Percentiles rank a stretch among this genome's conserved stretches.
These are phyloP conservation scores for Oreochromis mossambicus DNA, from an alignment of 2,797 vertebrate species.

Conservation along the genomic window DNA sequence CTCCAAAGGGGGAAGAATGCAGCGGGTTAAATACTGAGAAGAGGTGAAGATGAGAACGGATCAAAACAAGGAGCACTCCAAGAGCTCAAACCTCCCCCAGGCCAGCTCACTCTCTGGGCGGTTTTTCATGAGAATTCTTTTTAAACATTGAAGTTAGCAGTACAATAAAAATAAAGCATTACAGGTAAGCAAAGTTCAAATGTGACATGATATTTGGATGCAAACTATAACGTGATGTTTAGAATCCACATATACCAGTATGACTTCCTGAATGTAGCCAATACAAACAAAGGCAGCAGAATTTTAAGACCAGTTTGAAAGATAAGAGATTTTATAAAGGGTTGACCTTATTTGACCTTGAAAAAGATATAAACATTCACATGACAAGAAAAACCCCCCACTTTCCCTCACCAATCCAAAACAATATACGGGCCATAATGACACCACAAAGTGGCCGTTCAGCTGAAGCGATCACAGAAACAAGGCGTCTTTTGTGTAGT, in stretches of 20 bases:
- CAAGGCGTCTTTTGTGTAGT: conserved; percentile 9
- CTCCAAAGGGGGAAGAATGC: not conserved
- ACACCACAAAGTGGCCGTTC: conserved; percentile 17
- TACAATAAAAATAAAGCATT: not conserved
- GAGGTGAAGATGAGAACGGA: not conserved
- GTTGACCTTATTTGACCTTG: not conserved
- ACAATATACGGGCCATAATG: conserved; percentile 26
- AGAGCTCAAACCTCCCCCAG: not conserved
- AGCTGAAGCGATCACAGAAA: conserved; percentile 15
- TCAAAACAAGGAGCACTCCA: not conserved
- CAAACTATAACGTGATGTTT: not conserved
- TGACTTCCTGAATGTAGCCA: not conserved
- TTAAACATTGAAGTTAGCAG: not conserved
- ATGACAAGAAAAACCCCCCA: accelerated
- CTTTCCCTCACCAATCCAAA: not conserved
- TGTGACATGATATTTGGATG: not conserved
- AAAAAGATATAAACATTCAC: not conserved
- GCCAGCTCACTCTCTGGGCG: not conserved
- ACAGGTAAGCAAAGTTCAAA: not conserved
- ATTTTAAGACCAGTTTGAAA: not conserved
- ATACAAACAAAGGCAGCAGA: not conserved
- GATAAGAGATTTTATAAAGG: not conserved
- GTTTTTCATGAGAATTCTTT: not conserved
- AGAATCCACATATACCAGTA: not conserved
- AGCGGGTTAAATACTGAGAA: not conserved